These are phyloP conservation scores for Oreochromis spilurus DNA, from an alignment of 2,113 vertebrate genomes.

Conservation along the genomic window DNA sequence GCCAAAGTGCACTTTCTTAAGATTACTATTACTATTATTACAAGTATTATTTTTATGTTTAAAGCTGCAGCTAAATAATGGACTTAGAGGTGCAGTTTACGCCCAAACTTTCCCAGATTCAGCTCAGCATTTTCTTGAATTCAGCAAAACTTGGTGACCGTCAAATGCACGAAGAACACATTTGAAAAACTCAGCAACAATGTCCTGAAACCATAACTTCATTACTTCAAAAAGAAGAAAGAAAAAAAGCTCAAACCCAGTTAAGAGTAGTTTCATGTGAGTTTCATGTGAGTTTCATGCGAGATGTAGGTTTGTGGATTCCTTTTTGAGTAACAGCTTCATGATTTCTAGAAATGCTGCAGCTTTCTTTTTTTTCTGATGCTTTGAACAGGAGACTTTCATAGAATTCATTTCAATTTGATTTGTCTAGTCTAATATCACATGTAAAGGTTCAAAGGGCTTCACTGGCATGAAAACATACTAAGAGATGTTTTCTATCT, in stretches of 20 bases:
- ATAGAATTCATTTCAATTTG: not conserved
- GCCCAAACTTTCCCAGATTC: not conserved
- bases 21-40: not conserved
- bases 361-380: not conserved
- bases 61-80: not conserved
- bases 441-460: not conserved
- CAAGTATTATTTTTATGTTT: not conserved
- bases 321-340: not conserved
- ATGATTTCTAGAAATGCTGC: not conserved
- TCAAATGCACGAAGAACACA: not conserved
- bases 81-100: not conserved
- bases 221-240: not conserved
- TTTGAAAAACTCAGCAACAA: not conserved
- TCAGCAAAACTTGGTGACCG: fast-evolving
- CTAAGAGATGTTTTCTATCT: not conserved
- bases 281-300: not conserved
- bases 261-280: not conserved
- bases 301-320: not conserved
- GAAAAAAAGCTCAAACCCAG: not conserved
- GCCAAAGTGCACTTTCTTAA: not conserved
- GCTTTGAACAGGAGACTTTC: not conserved
- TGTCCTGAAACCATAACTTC: not conserved
- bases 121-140: not conserved
- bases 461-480: not conserved
- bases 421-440: not conserved